Conservation (phyloP, 2,113 vertebrate genomes). For the Microtus ochrogaster region DNA sequence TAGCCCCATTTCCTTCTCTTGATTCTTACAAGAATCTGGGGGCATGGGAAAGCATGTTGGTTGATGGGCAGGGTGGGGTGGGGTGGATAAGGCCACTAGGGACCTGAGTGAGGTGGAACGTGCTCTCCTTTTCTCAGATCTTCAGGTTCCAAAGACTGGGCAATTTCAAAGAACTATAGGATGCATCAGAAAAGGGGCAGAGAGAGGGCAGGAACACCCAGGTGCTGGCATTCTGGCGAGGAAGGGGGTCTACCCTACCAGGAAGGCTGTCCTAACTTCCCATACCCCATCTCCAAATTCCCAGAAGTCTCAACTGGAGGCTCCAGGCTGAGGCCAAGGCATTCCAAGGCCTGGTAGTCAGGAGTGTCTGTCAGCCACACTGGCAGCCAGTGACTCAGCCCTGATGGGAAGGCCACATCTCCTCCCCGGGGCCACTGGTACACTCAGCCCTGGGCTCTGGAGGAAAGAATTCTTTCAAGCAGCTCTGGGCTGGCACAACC, state of each 20-base stretch:
- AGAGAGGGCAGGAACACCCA: not conserved
- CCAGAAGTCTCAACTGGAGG: not conserved
- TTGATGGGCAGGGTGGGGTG: not conserved
- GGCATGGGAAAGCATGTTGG: too few relatives aligned
- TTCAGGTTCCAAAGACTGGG: not conserved
- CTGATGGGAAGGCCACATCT: conserved; percentile 22
- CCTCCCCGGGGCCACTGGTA: not conserved
- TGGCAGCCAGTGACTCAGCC: conserved; percentile 59
- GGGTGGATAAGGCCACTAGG: not conserved
- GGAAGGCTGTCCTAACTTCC: not conserved
- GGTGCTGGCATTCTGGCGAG: fast-evolving
- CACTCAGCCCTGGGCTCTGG: not conserved
- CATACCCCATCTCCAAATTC: not conserved
- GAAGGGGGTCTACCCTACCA: not conserved
- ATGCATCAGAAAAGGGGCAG: not conserved
- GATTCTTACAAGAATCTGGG: not conserved
- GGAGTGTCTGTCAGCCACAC: not conserved
- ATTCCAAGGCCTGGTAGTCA: not conserved
- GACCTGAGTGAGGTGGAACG: fast-evolving
- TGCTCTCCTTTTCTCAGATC: not conserved
- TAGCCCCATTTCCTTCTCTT: not conserved
- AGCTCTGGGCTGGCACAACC: too few relatives aligned
- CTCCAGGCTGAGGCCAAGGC: not conserved
- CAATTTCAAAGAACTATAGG: not conserved
- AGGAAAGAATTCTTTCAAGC: not conserved